These are phyloP conservation scores for Trichomycterus rosablanca DNA, from an alignment of 2,113 vertebrate genomes.

Conservation along the genomic window DNA sequence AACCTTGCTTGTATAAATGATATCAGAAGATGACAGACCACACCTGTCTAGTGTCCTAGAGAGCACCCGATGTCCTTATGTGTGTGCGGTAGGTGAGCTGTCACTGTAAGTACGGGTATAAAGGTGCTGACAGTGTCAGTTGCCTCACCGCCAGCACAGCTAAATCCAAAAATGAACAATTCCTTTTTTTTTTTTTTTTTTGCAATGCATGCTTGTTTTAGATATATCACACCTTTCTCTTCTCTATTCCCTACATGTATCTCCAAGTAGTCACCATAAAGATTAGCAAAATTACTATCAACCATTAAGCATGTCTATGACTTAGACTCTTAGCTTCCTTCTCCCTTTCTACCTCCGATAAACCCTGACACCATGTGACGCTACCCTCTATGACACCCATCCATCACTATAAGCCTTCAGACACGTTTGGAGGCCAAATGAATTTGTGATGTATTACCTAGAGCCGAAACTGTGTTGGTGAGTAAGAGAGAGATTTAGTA, in stretches of 20 bases:
- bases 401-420: conserved; percentile 43
- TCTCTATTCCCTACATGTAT: conserved; percentile 38
- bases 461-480: conserved; percentile 25
- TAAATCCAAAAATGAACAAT: conserved; percentile 35
- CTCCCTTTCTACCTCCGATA: conserved; percentile 5
- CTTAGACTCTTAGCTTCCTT: conserved; percentile 14
- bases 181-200: conserved; percentile 2
- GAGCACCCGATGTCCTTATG: neutral
- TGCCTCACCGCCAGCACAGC: conserved; percentile 32
- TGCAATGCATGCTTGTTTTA: neutral
- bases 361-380: conserved; percentile 13
- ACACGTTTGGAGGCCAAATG: conserved; percentile 42
- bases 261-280: conserved; percentile 42
- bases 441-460: conserved; percentile 49
- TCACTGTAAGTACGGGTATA: conserved; percentile 29
- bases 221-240: conserved; percentile 33
- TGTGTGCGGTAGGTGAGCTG: conserved; percentile 5
- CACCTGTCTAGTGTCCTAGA: conserved; percentile 5
- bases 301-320: conserved; percentile 40
- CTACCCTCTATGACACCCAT: conserved; percentile 32
- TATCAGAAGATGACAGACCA: neutral
- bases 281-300: conserved; percentile 44
- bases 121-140: conserved; percentile 36
- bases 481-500: conserved; percentile 7
- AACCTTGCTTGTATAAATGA: neutral